phyloP scores from a whole-genome alignment of 2,113 vertebrate species.

The Elachura formosa region DNA sequence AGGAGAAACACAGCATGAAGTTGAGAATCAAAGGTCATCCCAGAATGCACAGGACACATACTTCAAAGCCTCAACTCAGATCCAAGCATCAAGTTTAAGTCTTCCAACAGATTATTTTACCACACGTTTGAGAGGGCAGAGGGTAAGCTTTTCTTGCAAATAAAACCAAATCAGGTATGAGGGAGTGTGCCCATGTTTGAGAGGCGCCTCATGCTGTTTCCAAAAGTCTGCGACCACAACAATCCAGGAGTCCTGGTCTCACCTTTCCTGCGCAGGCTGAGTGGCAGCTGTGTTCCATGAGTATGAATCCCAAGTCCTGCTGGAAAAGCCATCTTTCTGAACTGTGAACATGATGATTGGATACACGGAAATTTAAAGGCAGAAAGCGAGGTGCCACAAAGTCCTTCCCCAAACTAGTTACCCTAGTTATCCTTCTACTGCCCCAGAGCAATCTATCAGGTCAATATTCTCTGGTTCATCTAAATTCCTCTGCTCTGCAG shows the following conservation, averaged over 20 bases:
- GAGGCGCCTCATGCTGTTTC: neutral
- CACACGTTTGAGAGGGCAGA: neutral
- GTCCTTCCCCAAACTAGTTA: neutral
- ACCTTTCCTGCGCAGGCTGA: neutral
- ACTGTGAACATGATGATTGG: neutral
- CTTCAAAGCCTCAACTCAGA: neutral
- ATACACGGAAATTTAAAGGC: neutral
- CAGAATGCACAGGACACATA: rapidly evolving
- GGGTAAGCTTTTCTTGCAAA: neutral
- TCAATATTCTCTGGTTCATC: neutral
- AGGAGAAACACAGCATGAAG: neutral
- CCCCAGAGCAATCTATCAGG: neutral
- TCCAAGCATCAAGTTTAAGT: neutral
- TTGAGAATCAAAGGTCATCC: neutral
- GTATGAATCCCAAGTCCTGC: rapidly evolving
- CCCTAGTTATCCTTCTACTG: neutral
- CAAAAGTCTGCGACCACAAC: neutral
- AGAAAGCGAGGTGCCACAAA: neutral
- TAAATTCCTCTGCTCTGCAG: neutral
- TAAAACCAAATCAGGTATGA: neutral
- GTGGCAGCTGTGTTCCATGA: neutral
- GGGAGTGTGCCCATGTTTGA: rapidly evolving
- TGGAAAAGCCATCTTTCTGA: neutral
- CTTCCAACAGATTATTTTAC: neutral
- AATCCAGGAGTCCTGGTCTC: neutral